Percentiles rank a stretch among this genome's conserved stretches.
These are phyloP conservation scores for Sebastes kiyomatsui DNA, from an alignment of 2,797 vertebrate genomes.

Conservation along the genomic window DNA sequence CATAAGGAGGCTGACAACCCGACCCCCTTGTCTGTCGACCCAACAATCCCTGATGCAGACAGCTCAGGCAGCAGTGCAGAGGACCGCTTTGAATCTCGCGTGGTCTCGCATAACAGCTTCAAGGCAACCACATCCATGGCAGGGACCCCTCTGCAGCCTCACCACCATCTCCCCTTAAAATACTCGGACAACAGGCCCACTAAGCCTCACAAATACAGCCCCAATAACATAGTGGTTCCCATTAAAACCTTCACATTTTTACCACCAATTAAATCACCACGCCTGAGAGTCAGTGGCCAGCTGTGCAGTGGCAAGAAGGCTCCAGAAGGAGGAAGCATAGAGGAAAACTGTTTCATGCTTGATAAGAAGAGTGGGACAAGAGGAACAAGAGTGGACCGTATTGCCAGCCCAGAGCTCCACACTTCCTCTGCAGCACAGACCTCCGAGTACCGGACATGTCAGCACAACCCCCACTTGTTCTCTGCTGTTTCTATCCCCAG, in stretches of 20 bases:
- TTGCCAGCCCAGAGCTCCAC: background rate
- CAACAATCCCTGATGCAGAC: slow-evolving; percentile 31
- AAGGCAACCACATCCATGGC: slow-evolving; percentile 13
- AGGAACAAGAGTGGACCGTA: slow-evolving; percentile 15
- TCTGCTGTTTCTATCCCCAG: slow-evolving; percentile 45
- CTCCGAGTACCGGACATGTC: slow-evolving; percentile 53
- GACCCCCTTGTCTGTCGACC: slow-evolving; percentile 69
- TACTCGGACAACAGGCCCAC: slow-evolving; percentile 22
- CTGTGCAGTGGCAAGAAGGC: slow-evolving; percentile 14
- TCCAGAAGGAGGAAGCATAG: background rate
- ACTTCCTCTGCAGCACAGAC: slow-evolving; percentile 22
- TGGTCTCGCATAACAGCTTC: background rate
- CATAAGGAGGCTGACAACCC: slow-evolving; percentile 45
- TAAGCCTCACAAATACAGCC: slow-evolving; percentile 36
- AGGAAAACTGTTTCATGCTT: slow-evolving; percentile 1
- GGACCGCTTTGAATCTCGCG: background rate
- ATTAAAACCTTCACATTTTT: slow-evolving; percentile 75
- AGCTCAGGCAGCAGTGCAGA: slow-evolving; percentile 35
- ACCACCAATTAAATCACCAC: slow-evolving; percentile 70
- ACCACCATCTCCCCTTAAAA: slow-evolving; percentile 12
- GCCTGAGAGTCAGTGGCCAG: background rate
- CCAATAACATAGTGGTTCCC: slow-evolving; percentile 42
- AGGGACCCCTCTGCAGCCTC: background rate
- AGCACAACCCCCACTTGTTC: slow-evolving; percentile 52
- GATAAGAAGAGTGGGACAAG: slow-evolving; percentile 23